Evolutionary conservation across 2,888 invertebrate genomes (phyloP), one percentile per base, ranked within the genome.

Genomic region (Rotaria macrura): DNA sequence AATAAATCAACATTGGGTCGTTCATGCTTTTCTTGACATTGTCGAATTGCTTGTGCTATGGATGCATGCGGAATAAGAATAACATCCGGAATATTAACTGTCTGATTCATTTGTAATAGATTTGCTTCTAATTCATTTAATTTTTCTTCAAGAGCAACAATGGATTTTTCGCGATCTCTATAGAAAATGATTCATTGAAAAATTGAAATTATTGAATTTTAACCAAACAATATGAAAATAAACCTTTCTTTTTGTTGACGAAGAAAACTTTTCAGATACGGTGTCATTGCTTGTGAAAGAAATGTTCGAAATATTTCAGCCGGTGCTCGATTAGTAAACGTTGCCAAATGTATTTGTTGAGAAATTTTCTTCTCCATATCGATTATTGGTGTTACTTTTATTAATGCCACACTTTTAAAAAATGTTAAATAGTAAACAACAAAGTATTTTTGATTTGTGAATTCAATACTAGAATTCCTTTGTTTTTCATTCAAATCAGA

Each of bases 11-110:
- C 97, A 90, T 96, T 96, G 0, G 97, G 96, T 90, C 96, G 96
- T 83, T 95, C 93, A 83, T 94, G 94, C 89, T 97, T 96, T 89
- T 96, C 96, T 0, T 94, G 93, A 91, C 96, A 96, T 89, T 95
- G 94, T 90, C 97, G 96, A 87, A 99, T 96, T 29, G 96, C 94
- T 57, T 89, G 88, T 1, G 95, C 94, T 4, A 99, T 96, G 29
- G 93, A 92, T 0, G 95, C 95, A 92, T 99, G 96, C 72, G 97
- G 94, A 47, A 94, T 94, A 83, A 99, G 92, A 0, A 95, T 95
- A 87, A 99, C 97, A 92, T 99, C 99, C 0, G 99, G 99, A 88
- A 99, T 99, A 91, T 99, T 99, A 90, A 99, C 99, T 91, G 99
- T 99, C 91, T 99, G 99, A 90, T 99, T 98, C 84, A 99, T 93